phyloP scores from a whole-genome alignment of 2,113 vertebrate species.

The Tragelaphus buxtoni region DNA sequence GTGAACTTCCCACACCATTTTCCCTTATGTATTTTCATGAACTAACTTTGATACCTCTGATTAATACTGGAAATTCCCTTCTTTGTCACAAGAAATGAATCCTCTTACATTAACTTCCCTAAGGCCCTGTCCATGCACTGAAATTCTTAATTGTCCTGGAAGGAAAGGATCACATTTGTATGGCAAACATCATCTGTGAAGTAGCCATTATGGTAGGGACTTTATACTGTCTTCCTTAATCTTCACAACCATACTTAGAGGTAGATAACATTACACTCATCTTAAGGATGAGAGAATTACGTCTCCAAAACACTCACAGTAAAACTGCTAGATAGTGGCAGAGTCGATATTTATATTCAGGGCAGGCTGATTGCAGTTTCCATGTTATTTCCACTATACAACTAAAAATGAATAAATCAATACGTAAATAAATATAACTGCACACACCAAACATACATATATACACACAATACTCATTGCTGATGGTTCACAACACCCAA shows the following conservation, averaged over 20 bases:
- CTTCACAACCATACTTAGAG: not conserved
- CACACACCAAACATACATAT: not conserved
- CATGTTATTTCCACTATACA: not conserved
- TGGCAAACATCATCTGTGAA: not conserved
- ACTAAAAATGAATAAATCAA: not conserved
- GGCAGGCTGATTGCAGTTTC: not conserved
- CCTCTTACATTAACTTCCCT: not conserved
- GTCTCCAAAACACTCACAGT: not conserved
- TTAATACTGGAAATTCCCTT: not conserved
- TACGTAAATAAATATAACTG: not conserved
- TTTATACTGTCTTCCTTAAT: not conserved
- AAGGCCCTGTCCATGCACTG: not conserved
- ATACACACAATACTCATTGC: not conserved
- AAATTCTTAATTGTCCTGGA: not conserved
- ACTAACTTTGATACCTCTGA: not conserved
- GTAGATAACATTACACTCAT: not conserved
- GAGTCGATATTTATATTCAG: not conserved
- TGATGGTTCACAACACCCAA: not conserved
- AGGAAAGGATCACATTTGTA: not conserved
- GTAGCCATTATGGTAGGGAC: not conserved
- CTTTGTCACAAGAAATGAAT: not conserved
- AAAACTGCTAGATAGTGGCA: not conserved
- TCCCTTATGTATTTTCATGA: not conserved
- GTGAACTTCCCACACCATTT: not conserved
- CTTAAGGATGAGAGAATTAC: conserved; percentile 2